Evolutionary conservation across 1,140 invertebrate species (phyloP).

Genomic region (Spodoptera frugiperda): DNA sequence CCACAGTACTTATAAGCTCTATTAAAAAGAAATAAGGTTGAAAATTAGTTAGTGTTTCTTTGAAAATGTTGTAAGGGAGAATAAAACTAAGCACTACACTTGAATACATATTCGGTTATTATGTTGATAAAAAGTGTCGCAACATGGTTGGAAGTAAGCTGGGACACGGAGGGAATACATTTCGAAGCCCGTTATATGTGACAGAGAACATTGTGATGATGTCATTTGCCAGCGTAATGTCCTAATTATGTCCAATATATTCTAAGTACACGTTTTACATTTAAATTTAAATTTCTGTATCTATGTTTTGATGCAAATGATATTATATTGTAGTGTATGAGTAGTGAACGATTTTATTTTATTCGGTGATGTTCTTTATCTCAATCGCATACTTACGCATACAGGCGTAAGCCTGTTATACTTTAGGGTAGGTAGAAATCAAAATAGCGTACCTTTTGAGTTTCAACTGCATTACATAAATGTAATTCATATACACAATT

Average conservation of each 20-base stretch:
- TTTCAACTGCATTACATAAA: no score
- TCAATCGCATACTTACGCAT: no score
- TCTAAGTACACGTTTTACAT: conserved; percentile 30
- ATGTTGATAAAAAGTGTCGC: conserved; percentile 73
- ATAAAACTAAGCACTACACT: conserved; percentile 64
- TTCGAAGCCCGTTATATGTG: conserved; percentile 52
- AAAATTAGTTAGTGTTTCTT: conserved; percentile 49
- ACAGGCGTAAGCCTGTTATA: no score
- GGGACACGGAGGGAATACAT: conserved; percentile 55
- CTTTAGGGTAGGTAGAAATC: no score
- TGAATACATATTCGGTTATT: conserved; percentile 80
- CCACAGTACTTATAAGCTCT: conserved; percentile 48
- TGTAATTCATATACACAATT: no score
- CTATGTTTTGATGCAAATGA: conserved; percentile 16
- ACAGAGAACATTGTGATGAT: conserved; percentile 44
- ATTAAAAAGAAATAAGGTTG: conserved; percentile 52
- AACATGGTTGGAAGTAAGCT: conserved; percentile 52
- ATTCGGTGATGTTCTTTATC: no score
- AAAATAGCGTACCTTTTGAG: no score
- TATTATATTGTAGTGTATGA: neutral
- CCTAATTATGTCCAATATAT: conserved; percentile 34
- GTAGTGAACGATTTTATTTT: no score
- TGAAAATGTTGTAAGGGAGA: conserved; percentile 40
- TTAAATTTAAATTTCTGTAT: conserved; percentile 13
- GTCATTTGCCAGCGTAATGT: conserved; percentile 34